A percentile compares a stretch with the other conserved stretches of the same genome.
Evolutionary conservation across 2,113 vertebrate species (phyloP).

Genomic region (Seriola rivoliana): DNA sequence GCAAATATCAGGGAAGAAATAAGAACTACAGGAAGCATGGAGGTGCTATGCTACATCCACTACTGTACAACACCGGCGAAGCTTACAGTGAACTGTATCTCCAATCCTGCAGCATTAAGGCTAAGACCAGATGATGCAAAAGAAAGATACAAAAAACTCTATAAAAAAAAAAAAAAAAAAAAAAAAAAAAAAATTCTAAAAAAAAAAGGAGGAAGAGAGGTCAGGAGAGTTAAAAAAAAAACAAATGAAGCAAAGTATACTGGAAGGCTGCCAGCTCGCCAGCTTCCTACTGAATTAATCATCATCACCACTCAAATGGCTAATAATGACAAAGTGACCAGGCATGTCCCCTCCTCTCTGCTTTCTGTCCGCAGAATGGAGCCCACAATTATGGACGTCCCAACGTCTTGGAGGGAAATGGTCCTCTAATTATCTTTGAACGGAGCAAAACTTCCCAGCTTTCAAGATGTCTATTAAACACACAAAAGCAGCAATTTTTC

Average conservation of each 20-base stretch:
- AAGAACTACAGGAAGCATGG: constrained; percentile 6
- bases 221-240: constrained; percentile 53
- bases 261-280: constrained; percentile 61
- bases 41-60: constrained; percentile 33
- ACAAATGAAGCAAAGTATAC: constrained; percentile 58
- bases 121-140: constrained; percentile 78
- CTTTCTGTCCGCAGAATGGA: constrained; percentile 61
- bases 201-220: constrained; percentile 43
- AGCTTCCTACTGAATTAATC: constrained; percentile 74
- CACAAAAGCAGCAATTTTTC: constrained; percentile 44
- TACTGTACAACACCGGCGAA: constrained; percentile 30
- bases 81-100: constrained; percentile 56
- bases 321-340: constrained; percentile 82
- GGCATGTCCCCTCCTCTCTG: constrained; percentile 50
- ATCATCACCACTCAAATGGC: constrained; percentile 70
- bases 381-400: constrained; percentile 62
- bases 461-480: constrained; percentile 55
- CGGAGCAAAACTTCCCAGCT: constrained; percentile 50
- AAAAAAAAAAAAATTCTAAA: constrained; percentile 47
- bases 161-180: constrained; percentile 39
- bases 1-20: constrained; percentile 16
- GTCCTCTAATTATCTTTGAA: constrained; percentile 55
- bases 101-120: constrained; percentile 73
- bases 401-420: constrained; percentile 55
- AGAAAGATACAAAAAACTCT: constrained; percentile 21